Evolutionary conservation across 1,140 invertebrate species (phyloP), one percentile per base, ranked within the genome.

Genomic region (Ridgeia piscesae): DNA sequence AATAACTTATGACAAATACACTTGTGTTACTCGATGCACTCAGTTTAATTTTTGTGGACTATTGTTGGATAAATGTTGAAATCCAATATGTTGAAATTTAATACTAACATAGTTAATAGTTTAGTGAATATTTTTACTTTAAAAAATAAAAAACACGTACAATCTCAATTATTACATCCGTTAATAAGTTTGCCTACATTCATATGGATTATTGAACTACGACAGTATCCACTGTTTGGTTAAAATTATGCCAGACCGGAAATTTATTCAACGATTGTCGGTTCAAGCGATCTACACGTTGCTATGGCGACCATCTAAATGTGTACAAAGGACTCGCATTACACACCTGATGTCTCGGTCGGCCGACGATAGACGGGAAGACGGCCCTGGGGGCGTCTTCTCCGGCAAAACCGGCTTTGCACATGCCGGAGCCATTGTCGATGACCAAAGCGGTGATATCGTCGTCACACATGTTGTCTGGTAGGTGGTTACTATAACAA

Each of bases 351-450:
- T 99, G 98, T 93, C 98, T 97, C 88, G 98, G 98, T 95, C 98
- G 97, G 94, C 98, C 98, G 93, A 99, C 98, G 96, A 99, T 99
- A 93, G 98, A 98, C 89, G 98, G 98, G 96, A 99, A 99, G 89
- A 99, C 98, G 95, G 98, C 98, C 95, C 98, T 97, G 77, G 98
- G 98, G 89, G 98, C 98, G 95, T 99, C 98, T 96, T 99, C 98
- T 93, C 98, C 98, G 94, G 98, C 98, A 96, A 99, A 99, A 95
- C 98, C 98, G 95, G 98, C 98, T 96, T 97, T 97, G 96, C 94
- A 95, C 98, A 99, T 99, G 96, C 98, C 98, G 96, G 98, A 99
- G 94, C 98, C 98, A 97, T 98, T 98, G 96, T 98, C 98, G 94
- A 98, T 97, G 94, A 98, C 98, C 94, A 98, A 96, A 94, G 98